A percentile compares a stretch with the other conserved stretches of the same genome.
Evolutionary conservation across 2,113 vertebrate species (phyloP).

Genomic region (Himantopus leucocephalus): DNA sequence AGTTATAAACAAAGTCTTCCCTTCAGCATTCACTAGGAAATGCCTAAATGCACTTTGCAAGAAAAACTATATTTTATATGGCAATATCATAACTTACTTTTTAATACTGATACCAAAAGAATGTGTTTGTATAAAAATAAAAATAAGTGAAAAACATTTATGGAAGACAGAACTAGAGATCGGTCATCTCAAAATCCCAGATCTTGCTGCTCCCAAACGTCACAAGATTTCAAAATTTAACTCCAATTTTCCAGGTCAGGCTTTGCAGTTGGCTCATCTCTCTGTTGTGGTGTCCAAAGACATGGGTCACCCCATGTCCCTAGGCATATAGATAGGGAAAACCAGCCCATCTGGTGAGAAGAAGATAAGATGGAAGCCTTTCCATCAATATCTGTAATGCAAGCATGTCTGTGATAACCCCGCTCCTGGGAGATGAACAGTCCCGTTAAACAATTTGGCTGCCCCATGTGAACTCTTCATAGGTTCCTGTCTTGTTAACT

Average conservation of each 20-base stretch:
- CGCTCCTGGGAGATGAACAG: neutral
- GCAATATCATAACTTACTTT: neutral
- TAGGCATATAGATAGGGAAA: neutral
- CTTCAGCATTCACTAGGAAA: neutral
- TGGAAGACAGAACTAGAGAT: neutral
- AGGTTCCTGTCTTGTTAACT: neutral
- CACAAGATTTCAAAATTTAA: neutral
- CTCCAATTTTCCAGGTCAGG: neutral
- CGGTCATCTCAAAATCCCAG: neutral
- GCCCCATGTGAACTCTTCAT: neutral
- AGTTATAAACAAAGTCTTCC: neutral
- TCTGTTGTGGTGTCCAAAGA: neutral
- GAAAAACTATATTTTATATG: neutral
- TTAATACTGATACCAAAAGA: neutral
- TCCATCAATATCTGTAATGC: neutral
- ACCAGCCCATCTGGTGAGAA: neutral
- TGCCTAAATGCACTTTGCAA: neutral
- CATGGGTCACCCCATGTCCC: neutral
- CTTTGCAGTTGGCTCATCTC: neutral
- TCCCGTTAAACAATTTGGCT: neutral
- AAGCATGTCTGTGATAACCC: neutral
- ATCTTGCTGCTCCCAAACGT: neutral
- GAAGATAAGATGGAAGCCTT: neutral
- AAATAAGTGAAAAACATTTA: neutral
- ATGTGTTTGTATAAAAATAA: neutral